Conservation (phyloP, 2,888 invertebrate genomes). For the Sialis lutaria region DNA sequence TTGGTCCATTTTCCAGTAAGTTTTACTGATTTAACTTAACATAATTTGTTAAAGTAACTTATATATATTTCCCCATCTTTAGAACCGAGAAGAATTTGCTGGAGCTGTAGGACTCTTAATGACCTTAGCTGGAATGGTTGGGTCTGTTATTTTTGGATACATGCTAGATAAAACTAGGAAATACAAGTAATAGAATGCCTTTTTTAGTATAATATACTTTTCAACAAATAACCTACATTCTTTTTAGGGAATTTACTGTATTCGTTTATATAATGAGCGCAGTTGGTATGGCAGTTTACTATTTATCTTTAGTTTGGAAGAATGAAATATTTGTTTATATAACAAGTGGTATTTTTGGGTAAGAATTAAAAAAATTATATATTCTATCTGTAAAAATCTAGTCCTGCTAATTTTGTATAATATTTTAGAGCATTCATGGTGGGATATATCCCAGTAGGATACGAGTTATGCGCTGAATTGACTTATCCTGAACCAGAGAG, state of each 20-base stretch:
- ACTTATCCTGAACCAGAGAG: slow-evolving; percentile 17
- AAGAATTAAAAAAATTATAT: slow-evolving; percentile 4
- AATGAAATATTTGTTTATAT: slow-evolving; percentile 11
- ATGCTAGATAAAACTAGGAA: slow-evolving; percentile 79
- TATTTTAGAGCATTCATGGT: slow-evolving; percentile 14
- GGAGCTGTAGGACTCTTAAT: slow-evolving; percentile 81
- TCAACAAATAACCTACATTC: background rate
- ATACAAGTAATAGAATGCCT: slow-evolving; percentile 53
- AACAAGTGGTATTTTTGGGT: slow-evolving; percentile 13
- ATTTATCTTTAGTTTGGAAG: slow-evolving; percentile 10
- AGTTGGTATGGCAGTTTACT: slow-evolving; percentile 12
- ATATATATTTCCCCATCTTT: slow-evolving; percentile 13
- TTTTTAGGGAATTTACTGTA: slow-evolving; percentile 12
- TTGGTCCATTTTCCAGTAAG: no score
- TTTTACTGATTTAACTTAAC: no score
- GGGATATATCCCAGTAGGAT: slow-evolving; percentile 16
- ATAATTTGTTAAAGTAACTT: no score
- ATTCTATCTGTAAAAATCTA: no score
- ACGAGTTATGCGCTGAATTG: slow-evolving; percentile 17
- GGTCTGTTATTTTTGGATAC: slow-evolving; percentile 75
- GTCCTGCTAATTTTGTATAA: background rate
- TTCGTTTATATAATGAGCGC: slow-evolving; percentile 11
- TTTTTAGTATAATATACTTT: no score
- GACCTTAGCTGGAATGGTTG: slow-evolving; percentile 77
- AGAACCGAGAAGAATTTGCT: slow-evolving; percentile 52